Percentiles rank a stretch among this genome's conserved stretches.
Evolutionary conservation across 2,888 invertebrate genomes (phyloP).

Genomic region (Orgyia antiqua): DNA sequence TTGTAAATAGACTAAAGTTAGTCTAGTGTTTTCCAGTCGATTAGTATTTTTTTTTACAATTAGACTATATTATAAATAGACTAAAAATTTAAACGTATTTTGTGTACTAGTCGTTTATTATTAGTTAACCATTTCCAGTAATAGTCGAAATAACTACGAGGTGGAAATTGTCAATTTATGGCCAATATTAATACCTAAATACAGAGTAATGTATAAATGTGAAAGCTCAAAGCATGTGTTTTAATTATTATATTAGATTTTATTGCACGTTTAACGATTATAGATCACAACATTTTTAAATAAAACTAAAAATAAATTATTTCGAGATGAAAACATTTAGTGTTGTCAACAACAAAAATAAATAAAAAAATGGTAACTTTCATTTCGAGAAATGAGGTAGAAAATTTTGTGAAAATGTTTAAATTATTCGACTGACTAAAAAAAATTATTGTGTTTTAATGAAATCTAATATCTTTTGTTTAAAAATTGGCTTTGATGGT

Average conservation of each 20-base stretch:
- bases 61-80: conserved; percentile 4
- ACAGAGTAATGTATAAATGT: conserved; percentile 33
- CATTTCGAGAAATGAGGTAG: conserved; percentile 42
- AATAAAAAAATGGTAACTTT: conserved; percentile 37
- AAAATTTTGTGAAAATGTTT: conserved; percentile 29
- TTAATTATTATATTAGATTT: conserved; percentile 28
- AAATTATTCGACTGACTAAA: too few relatives aligned
- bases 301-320: conserved; percentile 33
- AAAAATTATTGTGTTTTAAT: too few relatives aligned
- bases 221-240: conserved; percentile 44
- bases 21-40: background rate
- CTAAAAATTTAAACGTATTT: background rate
- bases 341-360: conserved; percentile 23
- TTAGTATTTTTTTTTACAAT: background rate
- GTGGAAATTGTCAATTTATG: conserved; percentile 38
- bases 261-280: conserved; percentile 42
- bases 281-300: conserved; percentile 34
- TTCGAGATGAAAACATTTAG: conserved; percentile 25
- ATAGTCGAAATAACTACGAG: conserved; percentile 18
- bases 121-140: conserved; percentile 11
- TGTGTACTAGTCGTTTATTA: background rate
- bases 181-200: conserved; percentile 33
- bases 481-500: conserved; percentile 42
- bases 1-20: background rate
- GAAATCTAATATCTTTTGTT: conserved; percentile 25